These are phyloP conservation scores for Ibidorhyncha struthersii DNA, from an alignment of 2,113 vertebrate species.

Conservation along the genomic window DNA sequence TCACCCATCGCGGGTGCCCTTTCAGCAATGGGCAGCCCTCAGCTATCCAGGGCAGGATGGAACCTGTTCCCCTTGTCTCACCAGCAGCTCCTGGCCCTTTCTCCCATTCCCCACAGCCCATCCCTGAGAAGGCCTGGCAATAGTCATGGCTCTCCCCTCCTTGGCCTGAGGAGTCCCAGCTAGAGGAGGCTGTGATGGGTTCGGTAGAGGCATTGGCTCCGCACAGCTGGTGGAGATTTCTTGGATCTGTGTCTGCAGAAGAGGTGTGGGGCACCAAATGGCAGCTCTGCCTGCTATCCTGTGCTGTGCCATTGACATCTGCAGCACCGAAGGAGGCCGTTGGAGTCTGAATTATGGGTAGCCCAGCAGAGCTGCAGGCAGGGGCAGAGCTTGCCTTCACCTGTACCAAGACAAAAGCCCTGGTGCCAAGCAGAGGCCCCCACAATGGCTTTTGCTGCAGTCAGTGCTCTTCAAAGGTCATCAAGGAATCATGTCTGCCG, in stretches of 20 bases:
- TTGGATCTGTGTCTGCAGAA: neutral
- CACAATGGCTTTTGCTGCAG: neutral
- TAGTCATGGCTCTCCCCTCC: neutral
- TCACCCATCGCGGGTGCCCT: neutral
- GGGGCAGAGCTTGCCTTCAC: neutral
- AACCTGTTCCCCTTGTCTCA: neutral
- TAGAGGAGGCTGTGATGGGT: neutral
- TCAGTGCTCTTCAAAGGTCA: neutral
- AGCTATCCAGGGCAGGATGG: neutral
- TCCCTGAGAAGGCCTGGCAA: neutral
- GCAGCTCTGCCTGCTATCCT: neutral
- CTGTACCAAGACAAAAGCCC: neutral
- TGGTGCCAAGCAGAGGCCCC: neutral
- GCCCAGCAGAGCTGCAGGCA: neutral
- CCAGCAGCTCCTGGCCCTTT: neutral
- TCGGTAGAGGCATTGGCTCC: neutral
- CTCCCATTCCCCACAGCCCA: neutral
- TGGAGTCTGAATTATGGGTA: neutral
- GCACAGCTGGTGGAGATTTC: neutral
- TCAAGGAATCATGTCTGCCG: neutral
- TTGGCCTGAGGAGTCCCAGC: neutral
- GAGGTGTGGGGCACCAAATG: neutral
- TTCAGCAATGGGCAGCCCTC: neutral
- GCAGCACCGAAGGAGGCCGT: rapidly evolving
- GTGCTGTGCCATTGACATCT: rapidly evolving